Evolutionary conservation across 2,113 vertebrate species (phyloP).

Genomic region (Grammomys dolichurus): DNA sequence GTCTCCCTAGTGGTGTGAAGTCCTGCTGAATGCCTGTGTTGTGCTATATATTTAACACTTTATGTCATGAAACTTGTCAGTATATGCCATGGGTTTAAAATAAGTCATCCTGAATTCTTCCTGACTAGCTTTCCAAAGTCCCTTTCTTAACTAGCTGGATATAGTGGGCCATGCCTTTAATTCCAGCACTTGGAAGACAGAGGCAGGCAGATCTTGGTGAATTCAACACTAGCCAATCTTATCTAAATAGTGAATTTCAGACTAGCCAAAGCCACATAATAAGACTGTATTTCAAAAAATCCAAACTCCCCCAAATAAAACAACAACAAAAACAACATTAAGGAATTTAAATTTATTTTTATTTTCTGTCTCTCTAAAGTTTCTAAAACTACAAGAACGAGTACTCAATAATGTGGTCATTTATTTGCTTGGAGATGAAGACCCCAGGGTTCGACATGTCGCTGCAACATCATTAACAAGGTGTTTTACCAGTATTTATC

Average conservation of each 20-base stretch:
- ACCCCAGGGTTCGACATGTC: conserved; percentile 95
- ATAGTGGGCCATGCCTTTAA: neutral
- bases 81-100: neutral
- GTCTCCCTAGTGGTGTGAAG: fast-evolving
- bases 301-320: no score
- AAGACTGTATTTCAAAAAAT: neutral
- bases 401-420: conserved; percentile 93
- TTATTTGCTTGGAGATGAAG: conserved; percentile 94
- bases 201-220: neutral
- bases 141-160: neutral
- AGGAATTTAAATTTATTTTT: neutral
- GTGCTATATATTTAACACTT: neutral
- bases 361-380: conserved; percentile 82
- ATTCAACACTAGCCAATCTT: neutral
- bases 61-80: neutral
- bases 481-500: conserved; percentile 79
- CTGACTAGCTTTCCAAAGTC: neutral
- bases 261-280: neutral
- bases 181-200: neutral
- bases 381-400: conserved; percentile 94
- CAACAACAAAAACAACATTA: neutral
- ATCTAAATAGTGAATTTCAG: neutral
- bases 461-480: conserved; percentile 92
- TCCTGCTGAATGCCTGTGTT: fast-evolving
- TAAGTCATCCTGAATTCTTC: neutral